phyloP scores from a whole-genome alignment of 2,797 vertebrate genomes.

The Perodicticus potto region DNA sequence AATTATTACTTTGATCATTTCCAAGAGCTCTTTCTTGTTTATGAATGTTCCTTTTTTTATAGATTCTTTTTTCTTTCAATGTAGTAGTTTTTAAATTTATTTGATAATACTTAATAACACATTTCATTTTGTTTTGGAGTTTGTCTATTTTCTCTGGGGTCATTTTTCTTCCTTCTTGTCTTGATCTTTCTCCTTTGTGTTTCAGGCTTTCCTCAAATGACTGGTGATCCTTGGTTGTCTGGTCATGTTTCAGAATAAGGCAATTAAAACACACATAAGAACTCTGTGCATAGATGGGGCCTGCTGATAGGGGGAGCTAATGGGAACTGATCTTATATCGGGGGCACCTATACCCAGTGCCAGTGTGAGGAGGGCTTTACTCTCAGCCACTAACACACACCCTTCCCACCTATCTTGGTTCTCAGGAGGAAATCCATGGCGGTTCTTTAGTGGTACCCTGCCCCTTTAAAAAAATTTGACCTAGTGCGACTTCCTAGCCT shows the following conservation, averaged over 20 bases:
- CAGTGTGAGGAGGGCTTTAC: background rate
- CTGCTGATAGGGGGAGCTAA: conserved; percentile 15
- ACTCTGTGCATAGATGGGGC: background rate
- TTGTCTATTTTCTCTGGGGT: conserved; percentile 38
- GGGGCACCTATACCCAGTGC: background rate
- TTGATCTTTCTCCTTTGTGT: conserved; percentile 55
- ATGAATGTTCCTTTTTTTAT: conserved; percentile 43
- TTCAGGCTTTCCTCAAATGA: conserved; percentile 38
- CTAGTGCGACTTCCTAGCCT: background rate
- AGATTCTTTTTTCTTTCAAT: conserved; percentile 48
- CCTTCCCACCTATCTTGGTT: background rate
- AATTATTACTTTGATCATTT: conserved; percentile 42
- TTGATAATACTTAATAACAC: conserved; percentile 53
- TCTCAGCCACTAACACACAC: background rate
- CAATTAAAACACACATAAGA: background rate
- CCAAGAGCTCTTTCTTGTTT: conserved; percentile 59
- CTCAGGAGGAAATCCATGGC: background rate
- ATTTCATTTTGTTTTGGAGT: conserved; percentile 63
- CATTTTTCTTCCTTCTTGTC: conserved; percentile 51
- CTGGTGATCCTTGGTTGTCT: conserved; percentile 27
- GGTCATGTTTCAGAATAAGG: conserved; percentile 39
- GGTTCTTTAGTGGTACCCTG: background rate
- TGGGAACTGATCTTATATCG: background rate
- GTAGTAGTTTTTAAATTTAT: conserved; percentile 34
- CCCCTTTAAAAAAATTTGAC: background rate